Evolutionary conservation across 2,888 invertebrate species (phyloP), one percentile per base, ranked within the genome.

Genomic region (Temnothorax ravouxi): DNA sequence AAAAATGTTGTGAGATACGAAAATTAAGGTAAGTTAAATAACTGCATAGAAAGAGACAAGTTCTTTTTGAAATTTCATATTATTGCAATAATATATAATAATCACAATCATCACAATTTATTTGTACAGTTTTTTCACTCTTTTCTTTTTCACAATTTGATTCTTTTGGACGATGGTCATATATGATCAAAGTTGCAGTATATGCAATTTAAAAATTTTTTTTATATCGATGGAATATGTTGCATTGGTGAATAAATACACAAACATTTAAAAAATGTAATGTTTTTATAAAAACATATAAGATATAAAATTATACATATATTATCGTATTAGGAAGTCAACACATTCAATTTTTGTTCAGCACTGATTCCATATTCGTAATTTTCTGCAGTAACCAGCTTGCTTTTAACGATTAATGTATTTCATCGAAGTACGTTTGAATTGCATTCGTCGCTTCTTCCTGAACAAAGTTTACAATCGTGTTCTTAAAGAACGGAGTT

Each of bases 271-370:
- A 52, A 52, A 62, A 18, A n/a, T 44, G 0, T 34, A 38, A 62
- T 62, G 8, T 76, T 41, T 76, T 52, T 64, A 64, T 56, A 25
- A 25, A 44, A 29, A 62, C 13, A 3, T 64, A 3, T 64, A 38
- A 0, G 1, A 38, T 38, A 64, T 64, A 50, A 52, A 62, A 64
- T 50, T 75, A 74, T 25, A 29, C 29, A 3, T 29, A 11, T 52
- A 21, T 29, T 52, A 21, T 29, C 11, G 0, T 21, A 34, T 61
- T 38, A 38, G 3, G 8, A 62, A 21, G 41, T 64, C 13, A 47
- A 5, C 13, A 29, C 29, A 4, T n/a, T 18, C 1, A n/a, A 18
- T 75, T 47, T 61, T 5, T 1, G 9, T 74, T 75, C 3, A 47
- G 4, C n/a, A 5, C 2, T 61, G 9, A 2, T 52, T 52, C n/a